Evolutionary conservation across 1,140 invertebrate genomes (phyloP).

Genomic region (Periplaneta americana): DNA sequence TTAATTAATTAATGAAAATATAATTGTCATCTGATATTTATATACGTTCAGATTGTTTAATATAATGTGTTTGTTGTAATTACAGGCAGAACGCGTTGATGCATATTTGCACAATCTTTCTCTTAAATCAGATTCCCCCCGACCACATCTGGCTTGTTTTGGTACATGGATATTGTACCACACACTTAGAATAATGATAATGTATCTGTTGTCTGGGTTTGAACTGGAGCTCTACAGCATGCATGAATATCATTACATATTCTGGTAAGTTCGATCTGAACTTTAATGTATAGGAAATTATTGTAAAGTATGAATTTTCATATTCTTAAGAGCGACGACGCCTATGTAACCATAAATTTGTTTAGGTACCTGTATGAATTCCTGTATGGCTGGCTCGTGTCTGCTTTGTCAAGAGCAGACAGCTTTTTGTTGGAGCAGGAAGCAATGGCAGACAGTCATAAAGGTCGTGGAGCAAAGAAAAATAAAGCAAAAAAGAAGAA

Average conservation of each 20-base stretch:
- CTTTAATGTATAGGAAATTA: too few relatives aligned
- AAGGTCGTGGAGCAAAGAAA: constrained; percentile 46
- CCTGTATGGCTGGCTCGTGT: constrained; percentile 89
- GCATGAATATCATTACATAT: constrained; percentile 96
- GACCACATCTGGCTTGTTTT: constrained; percentile 80
- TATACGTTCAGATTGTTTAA: too few relatives aligned
- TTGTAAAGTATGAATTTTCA: not conserved
- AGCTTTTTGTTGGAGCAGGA: constrained; percentile 76
- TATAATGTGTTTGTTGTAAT: too few relatives aligned
- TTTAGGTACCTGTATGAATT: constrained; percentile 92
- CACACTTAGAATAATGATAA: constrained; percentile 92
- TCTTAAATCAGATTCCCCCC: constrained; percentile 57
- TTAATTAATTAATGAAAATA: too few relatives aligned
- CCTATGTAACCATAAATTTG: not conserved
- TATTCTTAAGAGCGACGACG: too few relatives aligned
- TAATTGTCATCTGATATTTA: too few relatives aligned
- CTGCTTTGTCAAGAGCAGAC: constrained; percentile 83
- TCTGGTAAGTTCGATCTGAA: constrained; percentile 57
- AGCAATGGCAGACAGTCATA: constrained; percentile 29
- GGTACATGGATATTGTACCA: constrained; percentile 96
- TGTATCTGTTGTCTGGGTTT: constrained; percentile 90
- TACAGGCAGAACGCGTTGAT: constrained; percentile 87
- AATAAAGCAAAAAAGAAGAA: constrained; percentile 59
- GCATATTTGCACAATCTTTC: constrained; percentile 69
- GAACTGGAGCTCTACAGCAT: constrained; percentile 92